A percentile compares a stretch with the other conserved stretches of the same genome.
Evolutionary conservation across 2,888 invertebrate species (phyloP).

Genomic region (Barypeithes pellucidus): DNA sequence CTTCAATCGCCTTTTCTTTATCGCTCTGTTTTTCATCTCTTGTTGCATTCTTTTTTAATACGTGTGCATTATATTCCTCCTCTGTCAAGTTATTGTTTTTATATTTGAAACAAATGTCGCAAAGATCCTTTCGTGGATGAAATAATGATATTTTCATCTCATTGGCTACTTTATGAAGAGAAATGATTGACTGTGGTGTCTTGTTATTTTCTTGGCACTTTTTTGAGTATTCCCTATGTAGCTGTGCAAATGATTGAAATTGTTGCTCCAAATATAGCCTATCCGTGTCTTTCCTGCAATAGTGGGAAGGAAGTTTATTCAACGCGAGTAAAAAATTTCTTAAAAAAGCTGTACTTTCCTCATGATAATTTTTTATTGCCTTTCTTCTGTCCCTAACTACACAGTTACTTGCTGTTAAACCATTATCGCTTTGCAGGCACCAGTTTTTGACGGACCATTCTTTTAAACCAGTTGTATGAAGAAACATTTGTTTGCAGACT

Average conservation of each 20-base stretch:
- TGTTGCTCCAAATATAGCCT: constrained; percentile 57
- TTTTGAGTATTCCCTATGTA: constrained; percentile 22
- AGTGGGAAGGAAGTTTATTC: constrained; percentile 58
- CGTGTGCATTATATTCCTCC: constrained; percentile 9
- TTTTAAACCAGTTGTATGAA: constrained; percentile 35
- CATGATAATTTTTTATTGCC: background rate
- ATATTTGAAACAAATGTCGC: constrained; percentile 28
- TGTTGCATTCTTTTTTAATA: constrained; percentile 6
- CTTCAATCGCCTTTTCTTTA: constrained; percentile 9
- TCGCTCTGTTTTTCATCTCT: constrained; percentile 21
- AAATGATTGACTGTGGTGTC: background rate
- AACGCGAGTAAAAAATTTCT: constrained; percentile 50
- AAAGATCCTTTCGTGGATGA: constrained; percentile 17
- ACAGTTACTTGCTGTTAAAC: background rate
- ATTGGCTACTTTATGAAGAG: background rate
- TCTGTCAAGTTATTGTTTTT: constrained; percentile 17
- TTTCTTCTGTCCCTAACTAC: background rate
- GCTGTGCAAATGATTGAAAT: constrained; percentile 52
- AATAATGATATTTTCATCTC: constrained; percentile 16
- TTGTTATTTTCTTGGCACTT: background rate
- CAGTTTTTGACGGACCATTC: constrained; percentile 41
- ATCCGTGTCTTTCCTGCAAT: constrained; percentile 52
- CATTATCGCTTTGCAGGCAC: constrained; percentile 23
- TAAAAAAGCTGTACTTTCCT: constrained; percentile 20
- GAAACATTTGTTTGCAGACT: constrained; percentile 44